Percentiles rank a stretch among this genome's conserved stretches.
Evolutionary conservation across 1,140 invertebrate species (phyloP).

Genomic region (Tyrophagus putrescentiae): DNA sequence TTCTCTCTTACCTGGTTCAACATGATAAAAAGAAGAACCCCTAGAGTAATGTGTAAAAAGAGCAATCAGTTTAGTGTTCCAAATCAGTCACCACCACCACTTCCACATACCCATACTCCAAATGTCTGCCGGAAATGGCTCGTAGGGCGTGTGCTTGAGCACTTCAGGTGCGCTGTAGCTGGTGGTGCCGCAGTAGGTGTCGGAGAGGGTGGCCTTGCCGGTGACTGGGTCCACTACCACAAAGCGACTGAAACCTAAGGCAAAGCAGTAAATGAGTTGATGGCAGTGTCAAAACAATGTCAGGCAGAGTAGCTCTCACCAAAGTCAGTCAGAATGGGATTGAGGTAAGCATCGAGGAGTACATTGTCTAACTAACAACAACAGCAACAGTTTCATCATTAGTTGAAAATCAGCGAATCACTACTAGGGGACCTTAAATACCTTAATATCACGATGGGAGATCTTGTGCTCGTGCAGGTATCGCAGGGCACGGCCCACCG

Average conservation of each 20-base stretch:
- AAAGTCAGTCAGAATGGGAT: conserved; percentile 22
- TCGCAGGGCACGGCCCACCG: conserved; percentile 6
- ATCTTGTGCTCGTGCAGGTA: conserved; percentile 22
- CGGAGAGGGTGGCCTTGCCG: conserved; percentile 17
- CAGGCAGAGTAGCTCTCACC: conserved; percentile 5
- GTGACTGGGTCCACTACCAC: background rate
- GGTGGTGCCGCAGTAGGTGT: conserved; percentile 26
- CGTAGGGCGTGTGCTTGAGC: conserved; percentile 26
- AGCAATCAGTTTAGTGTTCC: no score
- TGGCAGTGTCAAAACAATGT: no score
- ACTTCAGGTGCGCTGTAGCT: conserved; percentile 30
- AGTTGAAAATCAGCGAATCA: background rate
- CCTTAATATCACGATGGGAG: conserved; percentile 24
- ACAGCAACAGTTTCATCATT: background rate
- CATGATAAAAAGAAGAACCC: conserved; percentile 29
- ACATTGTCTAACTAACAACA: conserved; percentile 20
- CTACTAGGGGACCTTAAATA: conserved; percentile 37
- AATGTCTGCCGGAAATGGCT: conserved; percentile 26
- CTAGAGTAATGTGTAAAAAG: no score
- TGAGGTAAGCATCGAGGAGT: conserved; percentile 16
- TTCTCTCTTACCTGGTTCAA: conserved; percentile 26
- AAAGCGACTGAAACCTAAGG: no score
- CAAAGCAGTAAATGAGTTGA: no score
- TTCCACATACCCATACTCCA: conserved; percentile 29
- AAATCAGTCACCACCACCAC: no score